phyloP scores from a whole-genome alignment of 1,140 invertebrate species.

The Holotrichia oblita region DNA sequence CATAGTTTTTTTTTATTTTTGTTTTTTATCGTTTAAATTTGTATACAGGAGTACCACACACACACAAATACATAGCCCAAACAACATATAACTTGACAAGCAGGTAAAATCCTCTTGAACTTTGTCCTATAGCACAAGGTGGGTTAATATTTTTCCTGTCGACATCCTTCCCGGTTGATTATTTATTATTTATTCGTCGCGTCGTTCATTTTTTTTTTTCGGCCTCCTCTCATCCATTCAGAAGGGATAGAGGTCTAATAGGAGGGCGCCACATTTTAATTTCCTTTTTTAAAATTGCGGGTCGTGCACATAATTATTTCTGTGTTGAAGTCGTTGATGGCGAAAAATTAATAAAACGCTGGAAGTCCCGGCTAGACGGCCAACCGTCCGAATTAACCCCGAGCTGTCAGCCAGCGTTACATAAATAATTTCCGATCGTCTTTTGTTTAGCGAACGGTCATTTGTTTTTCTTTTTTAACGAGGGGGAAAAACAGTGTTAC shows the following conservation, averaged over 20 bases:
- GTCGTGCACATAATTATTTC: background rate
- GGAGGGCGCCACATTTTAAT: background rate
- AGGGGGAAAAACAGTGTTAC: too few species aligned
- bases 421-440: background rate
- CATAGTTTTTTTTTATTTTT: background rate
- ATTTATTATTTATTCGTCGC: background rate
- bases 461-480: too few species aligned
- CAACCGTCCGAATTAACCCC: background rate
- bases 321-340: background rate
- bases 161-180: background rate
- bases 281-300: background rate
- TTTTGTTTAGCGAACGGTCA: background rate
- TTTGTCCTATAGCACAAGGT: background rate
- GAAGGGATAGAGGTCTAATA: background rate
- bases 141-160: background rate
- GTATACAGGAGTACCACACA: background rate
- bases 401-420: background rate
- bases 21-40: background rate
- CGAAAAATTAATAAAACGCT: background rate
- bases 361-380: too few species aligned
- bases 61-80: too few species aligned
- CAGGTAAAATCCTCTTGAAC: background rate
- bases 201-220: background rate
- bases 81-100: too few species aligned
- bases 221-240: background rate